Conservation (phyloP, 1,140 invertebrate genomes). For the Muscidifurax raptorellus region DNA sequence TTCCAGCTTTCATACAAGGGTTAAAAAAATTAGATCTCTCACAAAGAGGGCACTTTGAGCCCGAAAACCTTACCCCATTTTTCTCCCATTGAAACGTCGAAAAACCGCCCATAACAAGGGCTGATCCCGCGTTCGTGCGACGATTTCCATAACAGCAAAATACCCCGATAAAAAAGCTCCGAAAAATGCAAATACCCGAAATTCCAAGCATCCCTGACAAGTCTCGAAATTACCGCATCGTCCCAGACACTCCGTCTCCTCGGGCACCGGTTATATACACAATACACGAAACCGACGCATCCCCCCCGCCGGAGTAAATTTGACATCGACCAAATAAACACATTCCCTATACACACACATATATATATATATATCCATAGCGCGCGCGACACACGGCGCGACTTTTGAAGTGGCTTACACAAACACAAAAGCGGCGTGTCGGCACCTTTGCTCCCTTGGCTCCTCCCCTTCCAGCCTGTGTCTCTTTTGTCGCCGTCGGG, state of each 20-base stretch:
- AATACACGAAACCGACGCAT: not conserved
- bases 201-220: not conserved
- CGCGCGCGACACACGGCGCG: slow-evolving; percentile 56
- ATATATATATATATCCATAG: no score
- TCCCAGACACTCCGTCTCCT: not conserved
- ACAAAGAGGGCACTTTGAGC: not conserved
- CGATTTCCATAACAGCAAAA: no score
- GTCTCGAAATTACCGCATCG: slow-evolving; percentile 7
- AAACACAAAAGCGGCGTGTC: slow-evolving; percentile 56
- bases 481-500: not conserved
- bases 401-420: slow-evolving; percentile 71
- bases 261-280: not conserved
- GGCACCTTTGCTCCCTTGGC: slow-evolving; percentile 57
- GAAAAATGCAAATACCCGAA: not conserved
- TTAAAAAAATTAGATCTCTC: not conserved
- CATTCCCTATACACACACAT: slow-evolving; percentile 68
- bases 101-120: not conserved
- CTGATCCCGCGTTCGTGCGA: not conserved
- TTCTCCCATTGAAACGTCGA: not conserved
- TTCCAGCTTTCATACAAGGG: not conserved
- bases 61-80: not conserved
- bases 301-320: slow-evolving; percentile 66
- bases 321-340: slow-evolving; percentile 75
- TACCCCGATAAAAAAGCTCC: not conserved
- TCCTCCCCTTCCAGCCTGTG: not conserved